A percentile compares a stretch with the other conserved stretches of the same genome.
Evolutionary conservation across 2,888 invertebrate species (phyloP).

Genomic region (Coenonympha arcania): DNA sequence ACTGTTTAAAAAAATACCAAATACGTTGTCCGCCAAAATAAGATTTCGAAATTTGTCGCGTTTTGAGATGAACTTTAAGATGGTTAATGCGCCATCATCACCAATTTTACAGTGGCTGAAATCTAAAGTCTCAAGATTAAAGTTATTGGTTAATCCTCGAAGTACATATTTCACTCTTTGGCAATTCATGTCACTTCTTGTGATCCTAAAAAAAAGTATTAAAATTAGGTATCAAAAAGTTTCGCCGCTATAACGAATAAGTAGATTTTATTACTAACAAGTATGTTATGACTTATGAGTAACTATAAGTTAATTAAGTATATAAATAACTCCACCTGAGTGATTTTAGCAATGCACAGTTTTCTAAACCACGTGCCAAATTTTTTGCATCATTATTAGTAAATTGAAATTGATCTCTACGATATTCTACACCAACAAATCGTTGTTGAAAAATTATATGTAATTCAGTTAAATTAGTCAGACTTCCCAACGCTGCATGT

Average conservation of each 20-base stretch:
- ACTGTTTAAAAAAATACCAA: slow-evolving; percentile 45
- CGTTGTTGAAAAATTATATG: slow-evolving; percentile 60
- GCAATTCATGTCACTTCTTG: slow-evolving; percentile 65
- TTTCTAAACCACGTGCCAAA: slow-evolving; percentile 60
- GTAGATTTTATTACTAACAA: background rate
- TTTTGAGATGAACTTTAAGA: slow-evolving; percentile 72
- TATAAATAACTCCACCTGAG: slow-evolving; percentile 40
- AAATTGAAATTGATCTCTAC: slow-evolving; percentile 66
- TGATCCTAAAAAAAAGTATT: slow-evolving; percentile 46
- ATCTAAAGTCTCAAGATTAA: slow-evolving; percentile 72
- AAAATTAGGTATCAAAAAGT: too few relatives aligned
- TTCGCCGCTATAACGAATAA: too few relatives aligned
- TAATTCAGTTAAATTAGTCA: slow-evolving; percentile 57
- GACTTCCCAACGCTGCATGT: slow-evolving; percentile 65
- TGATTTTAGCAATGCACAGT: slow-evolving; percentile 50
- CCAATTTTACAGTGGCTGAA: slow-evolving; percentile 78
- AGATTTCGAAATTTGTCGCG: slow-evolving; percentile 65
- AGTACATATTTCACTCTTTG: slow-evolving; percentile 61
- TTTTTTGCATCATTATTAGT: slow-evolving; percentile 67
- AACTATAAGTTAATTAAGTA: too few relatives aligned
- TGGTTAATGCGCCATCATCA: slow-evolving; percentile 75
- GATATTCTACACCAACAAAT: slow-evolving; percentile 52
- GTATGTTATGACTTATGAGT: too few relatives aligned
- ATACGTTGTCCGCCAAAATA: slow-evolving; percentile 69
- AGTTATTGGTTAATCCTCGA: slow-evolving; percentile 54